Conservation (phyloP, 1,140 invertebrate species). For the Diabrotica virgifera region DNA sequence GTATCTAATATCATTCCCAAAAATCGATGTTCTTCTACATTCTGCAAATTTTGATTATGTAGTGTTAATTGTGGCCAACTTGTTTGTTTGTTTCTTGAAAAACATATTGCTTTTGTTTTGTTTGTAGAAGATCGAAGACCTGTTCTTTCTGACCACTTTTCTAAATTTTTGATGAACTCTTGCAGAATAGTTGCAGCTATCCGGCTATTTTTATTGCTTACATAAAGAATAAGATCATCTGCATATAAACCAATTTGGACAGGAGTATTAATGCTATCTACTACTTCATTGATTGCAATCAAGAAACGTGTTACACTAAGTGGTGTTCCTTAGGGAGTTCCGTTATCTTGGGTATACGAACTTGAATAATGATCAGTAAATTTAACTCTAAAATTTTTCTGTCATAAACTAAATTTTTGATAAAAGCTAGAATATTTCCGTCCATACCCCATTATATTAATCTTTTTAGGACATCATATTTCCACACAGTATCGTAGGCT, state of each 20-base stretch:
- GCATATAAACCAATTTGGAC: conserved; percentile 3
- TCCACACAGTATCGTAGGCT: conserved; percentile 5
- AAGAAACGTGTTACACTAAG: conserved; percentile 6
- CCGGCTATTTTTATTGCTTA: no score
- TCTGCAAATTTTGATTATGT: not conserved
- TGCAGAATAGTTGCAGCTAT: no score
- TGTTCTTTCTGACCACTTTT: not conserved
- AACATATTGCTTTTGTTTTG: conserved; percentile 11
- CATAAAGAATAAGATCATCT: conserved; percentile 8
- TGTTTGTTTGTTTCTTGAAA: not conserved
- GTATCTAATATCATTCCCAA: no score
- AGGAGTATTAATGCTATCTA: not conserved
- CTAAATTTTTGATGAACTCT: not conserved
- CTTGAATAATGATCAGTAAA: not conserved
- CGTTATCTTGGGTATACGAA: no score
- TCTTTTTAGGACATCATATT: not conserved
- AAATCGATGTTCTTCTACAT: conserved; percentile 21
- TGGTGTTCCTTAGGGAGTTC: conserved; percentile 4
- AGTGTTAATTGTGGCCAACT: not conserved
- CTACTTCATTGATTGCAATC: conserved; percentile 1
- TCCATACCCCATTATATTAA: conserved; percentile 3
- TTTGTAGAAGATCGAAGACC: not conserved
- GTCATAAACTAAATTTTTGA: not conserved
- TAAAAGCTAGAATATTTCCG: conserved; percentile 6
- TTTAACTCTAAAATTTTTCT: conserved; percentile 6